These are phyloP conservation scores for Phaetusa simplex DNA, from an alignment of 2,113 vertebrate genomes.

Conservation along the genomic window DNA sequence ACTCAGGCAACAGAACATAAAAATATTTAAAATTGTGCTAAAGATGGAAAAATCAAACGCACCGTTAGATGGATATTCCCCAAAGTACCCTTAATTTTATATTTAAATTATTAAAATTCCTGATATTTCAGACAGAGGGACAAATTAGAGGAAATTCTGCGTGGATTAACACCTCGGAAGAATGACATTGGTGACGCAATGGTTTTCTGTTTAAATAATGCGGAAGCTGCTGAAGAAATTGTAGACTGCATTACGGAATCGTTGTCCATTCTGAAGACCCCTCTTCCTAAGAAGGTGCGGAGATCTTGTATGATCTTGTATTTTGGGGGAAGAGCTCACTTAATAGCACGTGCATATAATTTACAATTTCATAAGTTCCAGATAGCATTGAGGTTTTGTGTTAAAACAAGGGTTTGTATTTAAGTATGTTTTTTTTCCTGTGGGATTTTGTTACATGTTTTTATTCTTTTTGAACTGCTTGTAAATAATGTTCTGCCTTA, in stretches of 20 bases:
- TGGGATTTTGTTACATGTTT: neutral
- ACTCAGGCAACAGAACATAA: neutral
- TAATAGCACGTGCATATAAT: neutral
- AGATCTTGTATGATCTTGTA: neutral
- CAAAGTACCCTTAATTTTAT: neutral
- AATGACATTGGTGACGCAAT: slow-evolving; percentile 95
- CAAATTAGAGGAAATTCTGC: slow-evolving; percentile 93
- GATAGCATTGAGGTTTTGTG: neutral
- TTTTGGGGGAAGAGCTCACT: neutral
- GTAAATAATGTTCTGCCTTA: neutral
- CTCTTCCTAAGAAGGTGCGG: slow-evolving; percentile 95
- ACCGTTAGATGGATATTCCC: neutral
- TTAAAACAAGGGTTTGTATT: neutral
- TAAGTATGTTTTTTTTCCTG: neutral
- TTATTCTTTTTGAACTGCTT: neutral
- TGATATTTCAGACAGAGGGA: slow-evolving; percentile 87
- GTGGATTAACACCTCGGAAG: slow-evolving; percentile 90
- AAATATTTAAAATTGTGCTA: neutral
- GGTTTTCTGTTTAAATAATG: slow-evolving; percentile 96
- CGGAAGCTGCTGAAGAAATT: slow-evolving; percentile 97
- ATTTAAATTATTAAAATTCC: slow-evolving; percentile 11
- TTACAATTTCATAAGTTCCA: neutral
- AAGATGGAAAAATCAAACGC: neutral
- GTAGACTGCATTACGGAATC: slow-evolving; percentile 97
- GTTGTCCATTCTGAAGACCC: slow-evolving; percentile 95